phyloP scores from a whole-genome alignment of 2,113 vertebrate genomes.

The Myotis yumanensis region DNA sequence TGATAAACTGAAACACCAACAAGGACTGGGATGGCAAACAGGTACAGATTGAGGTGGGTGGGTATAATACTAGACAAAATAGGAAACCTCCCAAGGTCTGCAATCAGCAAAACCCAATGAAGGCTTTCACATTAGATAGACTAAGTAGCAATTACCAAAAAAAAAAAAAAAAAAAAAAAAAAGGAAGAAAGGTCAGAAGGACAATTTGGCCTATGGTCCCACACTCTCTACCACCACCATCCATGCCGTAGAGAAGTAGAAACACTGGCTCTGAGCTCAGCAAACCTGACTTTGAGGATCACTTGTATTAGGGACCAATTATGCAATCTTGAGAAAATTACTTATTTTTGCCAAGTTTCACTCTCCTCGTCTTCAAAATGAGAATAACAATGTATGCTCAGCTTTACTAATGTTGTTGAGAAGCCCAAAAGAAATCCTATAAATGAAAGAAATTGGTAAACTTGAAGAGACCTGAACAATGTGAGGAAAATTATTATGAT shows the following conservation, averaged over 20 bases:
- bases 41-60: neutral
- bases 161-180: neutral
- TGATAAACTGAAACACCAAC: neutral
- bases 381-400: neutral
- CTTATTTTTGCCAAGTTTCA: neutral
- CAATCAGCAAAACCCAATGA: neutral
- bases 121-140: neutral
- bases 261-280: neutral
- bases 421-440: neutral
- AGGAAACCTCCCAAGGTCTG: neutral
- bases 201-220: too few relatives aligned
- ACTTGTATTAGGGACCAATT: neutral
- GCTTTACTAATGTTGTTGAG: neutral
- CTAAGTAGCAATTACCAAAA: neutral
- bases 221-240: neutral
- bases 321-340: neutral
- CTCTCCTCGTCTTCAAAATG: neutral
- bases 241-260: rapidly evolving
- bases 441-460: neutral
- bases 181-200: neutral
- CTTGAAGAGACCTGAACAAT: neutral
- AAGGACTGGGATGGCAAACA: neutral
- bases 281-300: neutral
- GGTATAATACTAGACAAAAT: neutral
- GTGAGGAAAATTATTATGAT: neutral